Evolutionary conservation across 2,797 vertebrate species (phyloP), one percentile per base, ranked within the genome.

Genomic region (Gymnocypris eckloni): DNA sequence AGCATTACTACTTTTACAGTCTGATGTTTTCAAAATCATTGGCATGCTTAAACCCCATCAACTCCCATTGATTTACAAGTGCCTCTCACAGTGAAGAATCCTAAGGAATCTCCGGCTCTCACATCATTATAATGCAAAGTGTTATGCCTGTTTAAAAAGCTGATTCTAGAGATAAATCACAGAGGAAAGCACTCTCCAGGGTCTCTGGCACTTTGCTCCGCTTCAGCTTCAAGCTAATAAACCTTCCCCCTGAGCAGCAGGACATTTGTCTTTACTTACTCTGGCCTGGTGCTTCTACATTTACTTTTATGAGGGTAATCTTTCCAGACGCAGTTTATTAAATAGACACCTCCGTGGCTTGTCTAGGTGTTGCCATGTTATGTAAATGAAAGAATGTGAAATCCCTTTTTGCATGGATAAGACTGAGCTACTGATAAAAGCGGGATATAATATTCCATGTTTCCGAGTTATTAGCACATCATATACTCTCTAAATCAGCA

Each of bases 271-370:
- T 82, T 82, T 82, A 85, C 83, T 85, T 64, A 77, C 52, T 61
- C 86, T 79, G 64, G 43, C 41, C 64, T 66, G 61, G 50, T 28
- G 28, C 9, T 76, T 71, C 73, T 82, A 70, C 50, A 59, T 77
- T 76, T 76, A 77, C 81, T 83, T 78, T 85, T 87, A 79, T 73
- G 73, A 82, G 79, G 56, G 66, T 79, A 77, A 85, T 88, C 69
- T 82, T 50, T 78, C 41, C 43, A 72, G 18, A 77, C 73, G 73
- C 83, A 79, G 83, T 66, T 67, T 75, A 85, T 88, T 85, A 73
- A 85, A 85, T 52, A 82, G 79, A 85, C 79, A 79, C 66, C 45
- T 45, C 22, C 0, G 20, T 52, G 79, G 33, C 66, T 88, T 86
- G 69, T 81, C 78, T 73, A 81, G 84, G 78, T 75, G 84, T 81